Evolutionary conservation across 2,888 invertebrate species (phyloP).

Genomic region (Cetonia aurata): DNA sequence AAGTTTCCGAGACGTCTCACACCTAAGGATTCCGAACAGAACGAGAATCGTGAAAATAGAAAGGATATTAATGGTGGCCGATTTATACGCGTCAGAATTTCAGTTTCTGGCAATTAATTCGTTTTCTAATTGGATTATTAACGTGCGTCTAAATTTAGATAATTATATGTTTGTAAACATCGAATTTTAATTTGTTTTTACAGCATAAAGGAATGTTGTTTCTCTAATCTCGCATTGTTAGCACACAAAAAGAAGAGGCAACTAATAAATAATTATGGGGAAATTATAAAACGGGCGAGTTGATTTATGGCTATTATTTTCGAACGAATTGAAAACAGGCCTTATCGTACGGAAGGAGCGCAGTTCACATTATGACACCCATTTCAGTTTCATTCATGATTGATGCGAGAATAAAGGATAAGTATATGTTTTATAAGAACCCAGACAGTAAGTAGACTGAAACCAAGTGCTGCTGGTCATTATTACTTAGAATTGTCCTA

Average conservation of each 20-base stretch:
- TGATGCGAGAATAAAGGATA: too few relatives aligned
- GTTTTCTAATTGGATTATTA: constrained; percentile 22
- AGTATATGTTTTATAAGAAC: too few relatives aligned
- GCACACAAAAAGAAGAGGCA: neutral
- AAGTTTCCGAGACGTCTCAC: constrained; percentile 7
- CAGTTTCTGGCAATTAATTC: constrained; percentile 23
- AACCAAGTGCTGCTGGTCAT: too few relatives aligned
- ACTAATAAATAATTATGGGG: constrained; percentile 12
- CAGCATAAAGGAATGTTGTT: constrained; percentile 14
- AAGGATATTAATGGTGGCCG: constrained; percentile 23
- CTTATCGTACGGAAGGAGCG: too few relatives aligned
- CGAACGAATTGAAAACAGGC: too few relatives aligned
- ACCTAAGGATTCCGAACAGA: neutral
- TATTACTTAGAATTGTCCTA: too few relatives aligned
- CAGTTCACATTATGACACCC: too few relatives aligned
- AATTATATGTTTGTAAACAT: constrained; percentile 32
- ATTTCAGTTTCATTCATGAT: too few relatives aligned
- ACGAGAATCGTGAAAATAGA: constrained; percentile 2
- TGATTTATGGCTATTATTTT: too few relatives aligned
- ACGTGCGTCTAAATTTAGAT: constrained; percentile 17
- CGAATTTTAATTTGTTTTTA: constrained; percentile 18
- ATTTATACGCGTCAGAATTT: constrained; percentile 22
- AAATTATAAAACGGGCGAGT: neutral
- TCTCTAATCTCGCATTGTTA: neutral
- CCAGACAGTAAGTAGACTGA: too few relatives aligned